A percentile compares a stretch with the other conserved stretches of the same genome.
Evolutionary conservation across 2,888 invertebrate species (phyloP).

Genomic region (Chydorus sphaericus): DNA sequence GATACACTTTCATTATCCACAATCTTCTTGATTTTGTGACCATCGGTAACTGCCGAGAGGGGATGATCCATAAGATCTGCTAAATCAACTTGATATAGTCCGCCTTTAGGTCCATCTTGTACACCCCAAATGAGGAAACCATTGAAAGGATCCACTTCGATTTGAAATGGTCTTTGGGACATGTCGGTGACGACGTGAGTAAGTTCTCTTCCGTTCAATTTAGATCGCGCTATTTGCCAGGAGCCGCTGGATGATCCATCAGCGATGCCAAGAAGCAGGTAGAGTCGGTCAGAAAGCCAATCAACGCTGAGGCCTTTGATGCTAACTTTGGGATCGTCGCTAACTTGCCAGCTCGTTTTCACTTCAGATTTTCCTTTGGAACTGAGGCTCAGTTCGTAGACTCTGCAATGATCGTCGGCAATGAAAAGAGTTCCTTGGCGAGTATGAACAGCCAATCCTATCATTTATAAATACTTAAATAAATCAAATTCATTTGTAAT

Average conservation of each 20-base stretch:
- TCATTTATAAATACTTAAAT: slow-evolving; percentile 20
- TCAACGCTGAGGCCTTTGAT: slow-evolving; percentile 46
- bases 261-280: slow-evolving; percentile 58
- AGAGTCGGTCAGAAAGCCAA: slow-evolving; percentile 74
- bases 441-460: slow-evolving; percentile 65
- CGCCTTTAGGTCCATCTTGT: too few species aligned
- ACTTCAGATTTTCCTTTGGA: background rate
- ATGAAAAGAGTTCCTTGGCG: slow-evolving; percentile 51
- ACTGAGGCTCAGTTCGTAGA: slow-evolving; percentile 2
- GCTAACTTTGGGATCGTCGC: slow-evolving; percentile 38
- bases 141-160: slow-evolving; percentile 84
- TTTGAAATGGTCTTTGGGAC: slow-evolving; percentile 51
- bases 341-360: background rate
- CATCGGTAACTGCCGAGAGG: background rate
- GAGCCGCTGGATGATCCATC: slow-evolving; percentile 33
- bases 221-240: slow-evolving; percentile 63
- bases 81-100: background rate
- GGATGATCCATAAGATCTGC: background rate
- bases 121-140: slow-evolving; percentile 33
- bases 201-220: slow-evolving; percentile 53
- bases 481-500: background rate
- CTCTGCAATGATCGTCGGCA: slow-evolving; percentile 37
- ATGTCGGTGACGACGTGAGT: slow-evolving; percentile 56
- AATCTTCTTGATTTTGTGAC: background rate
- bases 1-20: background rate